A percentile compares a stretch with the other conserved stretches of the same genome.
These are phyloP conservation scores for Tylochromis polylepis DNA, from an alignment of 2,113 vertebrate species.

Conservation along the genomic window DNA sequence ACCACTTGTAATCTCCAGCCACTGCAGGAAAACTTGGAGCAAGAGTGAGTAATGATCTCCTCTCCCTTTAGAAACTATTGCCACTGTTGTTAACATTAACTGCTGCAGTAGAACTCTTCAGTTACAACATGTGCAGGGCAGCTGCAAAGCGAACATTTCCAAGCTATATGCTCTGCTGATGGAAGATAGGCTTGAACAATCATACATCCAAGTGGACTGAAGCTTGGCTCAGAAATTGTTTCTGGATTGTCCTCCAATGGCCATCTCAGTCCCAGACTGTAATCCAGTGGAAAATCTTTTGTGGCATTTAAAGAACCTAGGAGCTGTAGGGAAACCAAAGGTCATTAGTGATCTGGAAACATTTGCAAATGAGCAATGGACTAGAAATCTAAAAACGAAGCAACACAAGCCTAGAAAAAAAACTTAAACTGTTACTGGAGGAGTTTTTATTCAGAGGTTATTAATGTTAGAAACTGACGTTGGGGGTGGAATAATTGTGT, in stretches of 20 bases:
- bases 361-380: neutral
- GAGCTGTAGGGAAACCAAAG: neutral
- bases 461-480: neutral
- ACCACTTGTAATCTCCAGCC: conserved; percentile 5
- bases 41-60: neutral
- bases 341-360: neutral
- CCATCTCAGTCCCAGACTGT: neutral
- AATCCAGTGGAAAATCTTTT: neutral
- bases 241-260: neutral
- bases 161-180: neutral
- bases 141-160: neutral
- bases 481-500: neutral
- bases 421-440: neutral
- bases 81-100: neutral
- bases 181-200: neutral
- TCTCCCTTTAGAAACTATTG: neutral
- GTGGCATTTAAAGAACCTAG: neutral
- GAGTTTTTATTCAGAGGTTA: neutral
- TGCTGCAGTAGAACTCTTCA: neutral
- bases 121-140: neutral
- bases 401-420: neutral
- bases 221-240: neutral
- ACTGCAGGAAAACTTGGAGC: neutral
- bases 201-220: neutral
- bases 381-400: neutral